phyloP scores from a whole-genome alignment of 2,888 invertebrate species.

The Notocelia uddmanniana region DNA sequence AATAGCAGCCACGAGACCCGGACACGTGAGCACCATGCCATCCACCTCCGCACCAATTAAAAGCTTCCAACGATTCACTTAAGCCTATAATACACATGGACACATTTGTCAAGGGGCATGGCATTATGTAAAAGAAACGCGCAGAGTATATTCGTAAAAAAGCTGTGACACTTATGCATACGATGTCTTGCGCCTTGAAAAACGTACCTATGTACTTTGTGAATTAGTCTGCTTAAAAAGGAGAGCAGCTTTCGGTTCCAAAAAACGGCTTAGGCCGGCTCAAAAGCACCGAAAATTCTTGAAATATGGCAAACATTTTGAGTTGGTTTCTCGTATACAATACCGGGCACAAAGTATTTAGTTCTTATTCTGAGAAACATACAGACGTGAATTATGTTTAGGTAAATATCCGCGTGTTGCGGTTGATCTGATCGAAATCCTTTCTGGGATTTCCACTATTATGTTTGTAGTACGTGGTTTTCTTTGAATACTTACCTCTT shows the following conservation, averaged over 20 bases:
- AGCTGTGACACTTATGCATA: background rate
- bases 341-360: background rate
- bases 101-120: constrained; percentile 14
- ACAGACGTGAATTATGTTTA: background rate
- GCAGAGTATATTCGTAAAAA: background rate
- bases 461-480: constrained; percentile 7
- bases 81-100: constrained; percentile 20
- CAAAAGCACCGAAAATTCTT: background rate
- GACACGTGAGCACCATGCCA: constrained; percentile 57
- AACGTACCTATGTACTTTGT: background rate
- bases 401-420: constrained; percentile 15
- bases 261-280: background rate
- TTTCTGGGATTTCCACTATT: constrained; percentile 10
- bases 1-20: constrained; percentile 58
- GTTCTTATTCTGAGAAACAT: background rate
- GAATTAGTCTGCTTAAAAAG: background rate
- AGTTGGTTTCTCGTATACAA: background rate
- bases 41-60: constrained; percentile 43
- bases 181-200: background rate
- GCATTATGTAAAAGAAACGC: constrained; percentile 1
- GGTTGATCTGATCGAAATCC: constrained; percentile 1
- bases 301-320: background rate
- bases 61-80: constrained; percentile 40
- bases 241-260: background rate
- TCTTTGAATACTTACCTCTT: constrained; percentile 65